A percentile compares a stretch with the other conserved stretches of the same genome.
phyloP scores from a whole-genome alignment of 2,113 vertebrate genomes.

The Probosciger aterrimus region DNA sequence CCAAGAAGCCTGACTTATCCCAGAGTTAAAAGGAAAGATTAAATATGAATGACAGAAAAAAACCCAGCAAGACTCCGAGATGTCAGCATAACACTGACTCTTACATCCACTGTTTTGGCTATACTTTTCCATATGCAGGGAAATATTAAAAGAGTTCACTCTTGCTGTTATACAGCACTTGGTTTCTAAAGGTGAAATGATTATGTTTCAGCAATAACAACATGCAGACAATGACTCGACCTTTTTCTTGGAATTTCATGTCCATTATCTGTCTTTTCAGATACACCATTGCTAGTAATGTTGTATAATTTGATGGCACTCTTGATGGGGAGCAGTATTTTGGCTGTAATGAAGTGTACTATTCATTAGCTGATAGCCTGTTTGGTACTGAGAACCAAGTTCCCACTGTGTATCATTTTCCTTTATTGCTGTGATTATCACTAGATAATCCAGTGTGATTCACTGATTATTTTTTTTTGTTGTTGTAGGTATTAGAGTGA shows the following conservation, averaged over 20 bases:
- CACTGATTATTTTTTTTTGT: constrained; percentile 48
- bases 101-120: background rate
- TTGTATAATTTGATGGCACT: constrained; percentile 4
- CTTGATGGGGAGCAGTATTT: background rate
- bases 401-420: background rate
- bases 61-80: background rate
- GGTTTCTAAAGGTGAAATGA: background rate
- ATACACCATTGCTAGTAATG: background rate
- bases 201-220: background rate
- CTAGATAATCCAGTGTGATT: constrained; percentile 36
- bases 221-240: background rate
- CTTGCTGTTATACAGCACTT: background rate
- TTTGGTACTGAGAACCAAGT: background rate
- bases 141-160: background rate
- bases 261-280: background rate
- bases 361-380: constrained; percentile 24
- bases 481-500: constrained; percentile 22
- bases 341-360: constrained; percentile 46
- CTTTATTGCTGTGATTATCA: constrained; percentile 53
- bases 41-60: background rate
- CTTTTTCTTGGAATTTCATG: background rate
- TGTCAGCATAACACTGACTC: background rate
- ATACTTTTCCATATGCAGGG: background rate
- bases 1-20: background rate
- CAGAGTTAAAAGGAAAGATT: constrained; percentile 9